Base-by-base conservation (phyloP, 2,113 vertebrate species). In the Sturnira hondurensis region DNA sequence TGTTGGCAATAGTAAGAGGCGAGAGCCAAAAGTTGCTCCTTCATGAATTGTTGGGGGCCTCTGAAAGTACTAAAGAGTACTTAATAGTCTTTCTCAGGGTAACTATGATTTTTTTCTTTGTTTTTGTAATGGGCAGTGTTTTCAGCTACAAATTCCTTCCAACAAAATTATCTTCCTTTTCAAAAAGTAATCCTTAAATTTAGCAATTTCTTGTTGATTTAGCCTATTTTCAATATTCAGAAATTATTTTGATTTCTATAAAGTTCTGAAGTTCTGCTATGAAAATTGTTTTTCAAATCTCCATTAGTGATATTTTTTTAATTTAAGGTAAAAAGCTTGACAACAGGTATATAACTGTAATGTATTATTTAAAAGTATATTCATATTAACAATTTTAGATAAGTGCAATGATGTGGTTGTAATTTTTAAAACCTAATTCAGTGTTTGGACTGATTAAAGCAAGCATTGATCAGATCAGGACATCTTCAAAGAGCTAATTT, bases 11-110 rank as follows among this genome's bases (percentile, higher is more conserved):
- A 90, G 43, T 43, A 61, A 89, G 77, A 90, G 38, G 36, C 22
- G 36, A 54, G 47, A 78, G 12, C 43, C 63, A 26, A 54, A 82
- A 12, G 12, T 77, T 67, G 4, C 54, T 86, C 61, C 70, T 94
- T 50, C 63, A 10, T 77, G 50, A 24, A 26, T 63, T 86, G 47
- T 26, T 83, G 16, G 82, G 50, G 54, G 38, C 43, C 33, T 88
- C 58, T 47, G 50, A 87, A 94, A 96, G 80, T 71, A 87, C 89
- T 96, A 94, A 26, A 83, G 84, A 45, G n/a, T n/a, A 93, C 93
- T 95, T 65, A 92, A 95, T 45, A 89, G 68, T 93, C 89, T 95
- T 95, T 97, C 96, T 97, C 97, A 97, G 95, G 96, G 91, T 94
- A 89, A 96, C 85, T 71, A 26, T 93, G 52, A 80, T 96, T 76